Conservation (phyloP, 2,113 vertebrate genomes). For the Loxodonta africana region DNA sequence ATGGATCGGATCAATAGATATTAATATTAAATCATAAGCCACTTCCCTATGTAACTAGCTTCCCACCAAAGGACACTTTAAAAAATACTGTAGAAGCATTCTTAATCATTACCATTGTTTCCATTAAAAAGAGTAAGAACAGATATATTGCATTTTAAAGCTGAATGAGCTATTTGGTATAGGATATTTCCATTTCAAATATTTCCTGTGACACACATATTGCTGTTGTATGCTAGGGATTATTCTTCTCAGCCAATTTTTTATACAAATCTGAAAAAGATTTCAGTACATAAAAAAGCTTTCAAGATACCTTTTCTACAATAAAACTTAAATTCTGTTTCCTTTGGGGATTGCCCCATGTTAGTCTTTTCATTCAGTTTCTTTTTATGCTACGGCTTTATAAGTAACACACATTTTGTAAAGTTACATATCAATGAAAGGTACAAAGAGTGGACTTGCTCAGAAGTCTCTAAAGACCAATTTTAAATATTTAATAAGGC, state of each 20-base stretch:
- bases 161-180: conserved; percentile 44
- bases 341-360: conserved; percentile 34
- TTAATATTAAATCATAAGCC: not conserved
- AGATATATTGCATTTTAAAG: not conserved
- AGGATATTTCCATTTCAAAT: conserved; percentile 48
- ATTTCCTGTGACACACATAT: conserved; percentile 53
- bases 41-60: not conserved
- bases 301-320: conserved; percentile 49
- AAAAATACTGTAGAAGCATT: conserved; percentile 45
- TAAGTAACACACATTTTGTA: not conserved
- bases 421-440: conserved; percentile 68
- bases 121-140: not conserved
- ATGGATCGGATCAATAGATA: conserved; percentile 2
- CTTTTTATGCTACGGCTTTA: conserved; percentile 36
- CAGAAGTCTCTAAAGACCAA: conserved; percentile 73
- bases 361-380: not conserved
- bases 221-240: conserved; percentile 55
- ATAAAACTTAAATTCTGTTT: conserved; percentile 56
- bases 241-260: conserved; percentile 55
- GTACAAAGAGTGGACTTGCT: conserved; percentile 57
- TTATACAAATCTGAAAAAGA: conserved; percentile 64
- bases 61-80: not conserved
- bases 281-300: conserved; percentile 8
- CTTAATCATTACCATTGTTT: conserved; percentile 23
- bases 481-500: conserved; percentile 84